Percentiles rank a stretch among this genome's conserved stretches.
Conservation (phyloP, 2,113 vertebrate genomes). For the Murina feae region DNA sequence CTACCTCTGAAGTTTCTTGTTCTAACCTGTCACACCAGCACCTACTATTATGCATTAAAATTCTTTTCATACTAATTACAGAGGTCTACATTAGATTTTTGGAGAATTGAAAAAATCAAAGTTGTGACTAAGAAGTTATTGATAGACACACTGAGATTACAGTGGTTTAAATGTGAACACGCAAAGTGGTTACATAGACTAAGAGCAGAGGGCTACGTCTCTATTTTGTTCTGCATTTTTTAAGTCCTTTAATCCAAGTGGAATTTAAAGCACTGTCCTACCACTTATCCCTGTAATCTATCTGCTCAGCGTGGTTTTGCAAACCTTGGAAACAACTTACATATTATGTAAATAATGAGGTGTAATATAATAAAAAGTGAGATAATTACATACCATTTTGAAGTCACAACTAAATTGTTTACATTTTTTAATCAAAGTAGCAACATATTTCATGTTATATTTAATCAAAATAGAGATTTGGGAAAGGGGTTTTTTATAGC, state of each 20-base stretch:
- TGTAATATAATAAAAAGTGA: constrained; percentile 72
- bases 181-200: constrained; percentile 2
- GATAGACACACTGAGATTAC: constrained; percentile 19
- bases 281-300: constrained; percentile 59
- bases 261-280: constrained; percentile 65
- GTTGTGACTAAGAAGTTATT: constrained; percentile 27
- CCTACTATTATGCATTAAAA: constrained; percentile 5
- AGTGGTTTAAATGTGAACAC: constrained; percentile 23
- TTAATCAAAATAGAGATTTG: constrained; percentile 78
- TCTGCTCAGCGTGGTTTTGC: constrained; percentile 43
- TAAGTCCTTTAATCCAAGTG: constrained; percentile 65
- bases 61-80: constrained; percentile 35
- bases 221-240: constrained; percentile 20
- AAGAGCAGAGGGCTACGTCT: constrained; percentile 31
- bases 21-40: background rate
- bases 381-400: constrained; percentile 72
- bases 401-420: constrained; percentile 72
- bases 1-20: background rate
- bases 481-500: constrained; percentile 34
- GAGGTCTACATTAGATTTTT: background rate
- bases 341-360: constrained; percentile 78
- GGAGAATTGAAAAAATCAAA: constrained; percentile 37
- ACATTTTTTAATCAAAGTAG: constrained; percentile 77
- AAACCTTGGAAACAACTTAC: constrained; percentile 66
- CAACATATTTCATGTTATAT: constrained; percentile 72